phyloP scores from a whole-genome alignment of 1,140 invertebrate genomes.

The Elysia chlorotica region DNA sequence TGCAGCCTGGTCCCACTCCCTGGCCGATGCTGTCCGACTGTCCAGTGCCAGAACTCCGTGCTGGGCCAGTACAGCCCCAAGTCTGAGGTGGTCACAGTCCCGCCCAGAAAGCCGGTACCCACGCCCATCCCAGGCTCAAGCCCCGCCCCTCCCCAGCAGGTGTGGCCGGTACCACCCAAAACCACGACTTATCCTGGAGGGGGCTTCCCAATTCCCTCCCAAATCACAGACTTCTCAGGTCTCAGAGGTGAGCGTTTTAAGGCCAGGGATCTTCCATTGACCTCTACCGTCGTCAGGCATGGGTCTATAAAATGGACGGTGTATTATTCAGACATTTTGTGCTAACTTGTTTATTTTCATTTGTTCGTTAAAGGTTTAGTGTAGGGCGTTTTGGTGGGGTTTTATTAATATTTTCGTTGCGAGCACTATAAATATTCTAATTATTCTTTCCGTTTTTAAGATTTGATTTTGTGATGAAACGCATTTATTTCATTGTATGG shows the following conservation, averaged over 20 bases:
- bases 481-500: too few species aligned
- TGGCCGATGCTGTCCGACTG: constrained; percentile 34
- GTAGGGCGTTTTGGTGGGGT: too few species aligned
- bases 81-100: constrained; percentile 27
- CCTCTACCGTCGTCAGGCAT: too few species aligned
- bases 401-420: too few species aligned
- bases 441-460: too few species aligned
- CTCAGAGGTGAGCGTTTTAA: constrained; percentile 18
- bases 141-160: constrained; percentile 10
- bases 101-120: constrained; percentile 9
- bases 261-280: too few species aligned
- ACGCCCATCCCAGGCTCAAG: constrained; percentile 2
- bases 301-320: too few species aligned
- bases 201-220: constrained; percentile 1
- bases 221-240: background rate
- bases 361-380: too few species aligned
- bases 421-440: too few species aligned
- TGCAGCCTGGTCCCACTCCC: constrained; percentile 30
- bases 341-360: too few species aligned
- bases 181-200: constrained; percentile 15
- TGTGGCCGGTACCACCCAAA: background rate
- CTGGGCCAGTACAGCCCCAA: constrained; percentile 25
- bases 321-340: too few species aligned
- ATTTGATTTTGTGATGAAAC: too few species aligned
- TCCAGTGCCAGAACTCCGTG: constrained; percentile 33